phyloP scores from a whole-genome alignment of 2,113 vertebrate genomes.

The Orientallactaga bullata region DNA sequence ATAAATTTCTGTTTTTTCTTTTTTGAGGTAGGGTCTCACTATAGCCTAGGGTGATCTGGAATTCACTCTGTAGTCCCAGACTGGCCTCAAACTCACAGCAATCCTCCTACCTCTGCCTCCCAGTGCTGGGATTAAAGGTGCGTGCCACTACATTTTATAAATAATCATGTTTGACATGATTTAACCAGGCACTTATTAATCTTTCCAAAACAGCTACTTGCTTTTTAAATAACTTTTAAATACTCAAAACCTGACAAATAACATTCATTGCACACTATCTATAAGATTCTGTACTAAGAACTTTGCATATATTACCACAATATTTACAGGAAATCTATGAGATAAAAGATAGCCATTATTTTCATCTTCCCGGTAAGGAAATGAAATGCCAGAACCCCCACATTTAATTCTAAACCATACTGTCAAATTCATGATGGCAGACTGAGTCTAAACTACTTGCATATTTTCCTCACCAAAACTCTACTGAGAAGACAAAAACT shows the following conservation, averaged over 20 bases:
- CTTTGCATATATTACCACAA: not conserved
- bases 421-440: constrained; percentile 12
- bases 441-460: not conserved
- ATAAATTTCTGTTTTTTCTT: not conserved
- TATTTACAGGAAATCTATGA: not conserved
- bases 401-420: constrained; percentile 33
- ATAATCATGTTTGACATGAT: not conserved
- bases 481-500: not conserved
- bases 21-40: too few relatives aligned
- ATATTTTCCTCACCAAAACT: constrained; percentile 25
- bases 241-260: constrained; percentile 45
- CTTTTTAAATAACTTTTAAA: constrained; percentile 51
- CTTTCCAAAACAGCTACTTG: constrained; percentile 38
- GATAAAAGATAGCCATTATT: constrained; percentile 6
- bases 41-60: too few relatives aligned
- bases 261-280: constrained; percentile 6
- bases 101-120: too few relatives aligned
- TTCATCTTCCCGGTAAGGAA: constrained; percentile 52
- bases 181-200: constrained; percentile 7
- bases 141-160: too few relatives aligned
- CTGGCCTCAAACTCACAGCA: too few relatives aligned
- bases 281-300: constrained; percentile 1
- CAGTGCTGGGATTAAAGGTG: too few relatives aligned
- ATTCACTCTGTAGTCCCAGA: too few relatives aligned
- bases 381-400: constrained; percentile 36